Evolutionary conservation across 2,113 vertebrate species (phyloP), one percentile per base, ranked within the genome.

Genomic region (Reinhardtius hippoglossoides): DNA sequence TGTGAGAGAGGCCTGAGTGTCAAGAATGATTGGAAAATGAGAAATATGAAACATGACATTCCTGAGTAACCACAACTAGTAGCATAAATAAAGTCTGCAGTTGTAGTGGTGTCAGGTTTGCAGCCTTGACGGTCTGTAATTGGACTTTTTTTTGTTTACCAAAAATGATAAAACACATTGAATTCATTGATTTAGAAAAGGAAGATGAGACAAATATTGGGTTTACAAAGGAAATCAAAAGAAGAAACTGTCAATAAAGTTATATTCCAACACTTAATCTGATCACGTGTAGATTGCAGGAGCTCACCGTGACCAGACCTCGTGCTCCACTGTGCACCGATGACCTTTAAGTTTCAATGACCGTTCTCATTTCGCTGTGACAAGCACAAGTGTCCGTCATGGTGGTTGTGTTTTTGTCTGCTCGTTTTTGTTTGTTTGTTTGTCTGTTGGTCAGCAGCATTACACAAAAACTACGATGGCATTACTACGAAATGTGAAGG

Each of bases 1-100:
- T 15, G 52, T n/a, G 52, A 70, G 74, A 72, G 57, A 66, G 37
- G 71, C 42, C 20, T n/a, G 31, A 62, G 74, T 74, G 57, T 86
- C 59, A 65, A 71, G 46, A 21, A 71, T 40, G 35, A 83, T 66
- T 48, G 15, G 61, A 27, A 69, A 83, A 56, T 58, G 21, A 74
- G 31, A 62, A 63, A 71, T 61, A 55, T 60, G 62, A 57, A 66
- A 68, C 24, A 62, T 0, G 31, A 50, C 35, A 84, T 62, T 82
- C 37, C 62, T 59, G 54, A 76, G 74, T 56, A 56, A 54, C 71
- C 59, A 73, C 35, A 42, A 42, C 9, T 42, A 42, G 40, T 13
- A 42, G 40, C 40, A 42, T 42, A 42, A 42, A 9, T 9, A 37
- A 2, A 37, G 8, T 37, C 18, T 6, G 44, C 26, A 20, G 24